Percentiles rank a stretch among this genome's conserved stretches.
Conservation (phyloP, 2,797 vertebrate species). For the Typhlichthys eigenmanni region DNA sequence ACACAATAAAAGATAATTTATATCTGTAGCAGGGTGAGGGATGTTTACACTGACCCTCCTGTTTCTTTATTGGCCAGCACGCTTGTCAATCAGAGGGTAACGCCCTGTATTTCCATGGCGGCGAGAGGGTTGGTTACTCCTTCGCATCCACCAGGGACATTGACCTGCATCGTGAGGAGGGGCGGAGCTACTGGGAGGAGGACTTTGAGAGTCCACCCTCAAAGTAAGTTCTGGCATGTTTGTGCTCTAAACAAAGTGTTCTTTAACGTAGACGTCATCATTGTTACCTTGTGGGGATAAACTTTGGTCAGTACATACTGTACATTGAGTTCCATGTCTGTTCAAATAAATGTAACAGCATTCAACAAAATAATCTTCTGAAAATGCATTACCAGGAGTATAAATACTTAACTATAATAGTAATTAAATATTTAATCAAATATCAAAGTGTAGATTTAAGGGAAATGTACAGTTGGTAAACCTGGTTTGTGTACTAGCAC, state of each 20-base stretch:
- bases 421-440: too few species aligned
- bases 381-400: too few species aligned
- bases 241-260: too few species aligned
- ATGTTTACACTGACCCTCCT: constrained; percentile 4
- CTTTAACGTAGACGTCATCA: too few species aligned
- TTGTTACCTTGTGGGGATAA: too few species aligned
- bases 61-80: constrained; percentile 79
- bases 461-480: not conserved
- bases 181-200: constrained; percentile 94
- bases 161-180: constrained; percentile 91
- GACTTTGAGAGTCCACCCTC: constrained; percentile 91
- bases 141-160: constrained; percentile 92
- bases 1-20: too few species aligned
- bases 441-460: too few species aligned
- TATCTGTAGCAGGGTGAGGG: not conserved
- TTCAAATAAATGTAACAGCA: too few species aligned
- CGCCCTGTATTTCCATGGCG: constrained; percentile 93
- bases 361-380: too few species aligned
- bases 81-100: constrained; percentile 98
- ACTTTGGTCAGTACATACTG: too few species aligned
- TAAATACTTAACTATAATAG: too few species aligned
- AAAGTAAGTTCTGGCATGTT: constrained; percentile 79
- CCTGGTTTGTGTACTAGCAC: not conserved
- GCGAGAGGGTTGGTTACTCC: constrained; percentile 86
- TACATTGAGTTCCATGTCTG: too few species aligned